These are phyloP conservation scores for Salvelinus namaycush DNA, from an alignment of 2,113 vertebrate species.

Conservation along the genomic window DNA sequence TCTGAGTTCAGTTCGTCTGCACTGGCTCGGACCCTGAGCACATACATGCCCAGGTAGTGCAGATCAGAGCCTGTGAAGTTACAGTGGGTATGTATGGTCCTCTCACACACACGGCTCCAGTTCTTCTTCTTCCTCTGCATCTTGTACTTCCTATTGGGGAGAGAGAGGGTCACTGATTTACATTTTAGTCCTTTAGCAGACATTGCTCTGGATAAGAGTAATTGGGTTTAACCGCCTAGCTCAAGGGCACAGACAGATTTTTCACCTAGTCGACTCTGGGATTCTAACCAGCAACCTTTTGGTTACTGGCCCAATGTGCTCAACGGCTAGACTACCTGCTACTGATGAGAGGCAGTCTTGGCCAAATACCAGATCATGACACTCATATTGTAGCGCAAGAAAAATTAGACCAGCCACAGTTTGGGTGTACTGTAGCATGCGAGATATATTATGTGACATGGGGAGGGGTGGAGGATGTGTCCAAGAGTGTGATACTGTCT, in stretches of 20 bases:
- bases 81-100: conserved; percentile 28
- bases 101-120: conserved; percentile 26
- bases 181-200: background rate
- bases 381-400: no score
- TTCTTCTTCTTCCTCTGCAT: background rate
- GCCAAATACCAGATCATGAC: no score
- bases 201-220: no score
- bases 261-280: no score
- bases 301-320: no score
- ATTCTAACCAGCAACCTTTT: no score
- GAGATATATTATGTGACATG: background rate
- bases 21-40: conserved; percentile 52
- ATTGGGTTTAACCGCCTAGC: no score
- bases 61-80: conserved; percentile 41
- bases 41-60: conserved; percentile 45
- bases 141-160: conserved; percentile 30
- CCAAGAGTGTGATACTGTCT: conserved; percentile 11
- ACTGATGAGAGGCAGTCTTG: background rate
- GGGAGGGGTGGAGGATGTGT: background rate
- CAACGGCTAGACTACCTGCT: no score
- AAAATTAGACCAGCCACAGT: no score
- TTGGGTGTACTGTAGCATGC: background rate
- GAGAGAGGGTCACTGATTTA: background rate
- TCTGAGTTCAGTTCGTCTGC: conserved; percentile 1
- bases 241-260: no score